phyloP scores from a whole-genome alignment of 1,140 invertebrate genomes.

The Bactericera cockerelli region DNA sequence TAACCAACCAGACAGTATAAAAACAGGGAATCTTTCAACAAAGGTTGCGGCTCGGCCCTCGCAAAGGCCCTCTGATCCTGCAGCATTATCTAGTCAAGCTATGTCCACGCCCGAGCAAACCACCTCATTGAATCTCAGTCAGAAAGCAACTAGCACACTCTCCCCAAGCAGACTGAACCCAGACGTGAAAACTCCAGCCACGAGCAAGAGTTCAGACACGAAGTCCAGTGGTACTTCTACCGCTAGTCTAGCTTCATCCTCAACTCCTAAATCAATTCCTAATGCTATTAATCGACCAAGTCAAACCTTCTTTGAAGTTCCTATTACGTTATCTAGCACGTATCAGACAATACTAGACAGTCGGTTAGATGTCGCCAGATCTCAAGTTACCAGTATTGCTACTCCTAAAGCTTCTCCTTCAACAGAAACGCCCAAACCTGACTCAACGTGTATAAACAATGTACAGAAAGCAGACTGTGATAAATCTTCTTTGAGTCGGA shows the following conservation, averaged over 20 bases:
- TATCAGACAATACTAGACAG: conserved; percentile 5
- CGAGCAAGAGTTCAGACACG: too few species aligned
- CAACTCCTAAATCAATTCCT: background rate
- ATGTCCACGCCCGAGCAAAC: too few species aligned
- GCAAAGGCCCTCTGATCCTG: too few species aligned
- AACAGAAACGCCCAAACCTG: background rate
- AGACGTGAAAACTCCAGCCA: too few species aligned
- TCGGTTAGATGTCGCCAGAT: background rate
- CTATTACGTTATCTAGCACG: background rate
- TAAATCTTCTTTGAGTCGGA: background rate
- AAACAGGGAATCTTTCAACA: too few species aligned
- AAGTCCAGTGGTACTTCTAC: background rate
- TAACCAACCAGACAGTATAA: too few species aligned
- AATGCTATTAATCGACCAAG: background rate
- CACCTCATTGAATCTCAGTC: too few species aligned
- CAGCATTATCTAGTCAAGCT: too few species aligned
- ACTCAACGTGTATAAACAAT: background rate
- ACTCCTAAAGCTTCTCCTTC: too few species aligned
- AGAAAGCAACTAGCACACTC: too few species aligned
- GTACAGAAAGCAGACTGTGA: background rate
- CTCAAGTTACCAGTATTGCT: background rate
- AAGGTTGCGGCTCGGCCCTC: too few species aligned
- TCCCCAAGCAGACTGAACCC: too few species aligned
- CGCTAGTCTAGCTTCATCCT: background rate
- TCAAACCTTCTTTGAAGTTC: background rate